Evolutionary conservation across 2,113 vertebrate genomes (phyloP).

Genomic region (Alectura lathami): DNA sequence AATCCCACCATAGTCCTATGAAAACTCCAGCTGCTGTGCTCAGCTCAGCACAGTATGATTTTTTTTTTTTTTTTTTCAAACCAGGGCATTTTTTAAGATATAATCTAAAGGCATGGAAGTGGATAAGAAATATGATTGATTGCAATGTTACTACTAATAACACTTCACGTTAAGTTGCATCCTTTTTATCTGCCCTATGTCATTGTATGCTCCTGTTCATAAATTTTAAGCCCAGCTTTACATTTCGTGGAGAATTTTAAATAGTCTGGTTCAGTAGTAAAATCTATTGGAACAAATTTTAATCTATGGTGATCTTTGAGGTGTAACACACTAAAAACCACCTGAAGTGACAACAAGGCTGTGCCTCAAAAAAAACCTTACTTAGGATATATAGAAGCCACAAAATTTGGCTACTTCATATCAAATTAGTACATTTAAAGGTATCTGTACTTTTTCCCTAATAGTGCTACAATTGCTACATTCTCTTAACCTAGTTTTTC

Average conservation of each 20-base stretch:
- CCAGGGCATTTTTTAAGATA: background rate
- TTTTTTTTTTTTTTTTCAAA: too few species aligned
- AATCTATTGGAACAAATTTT: conserved; percentile 3
- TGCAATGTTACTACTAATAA: conserved; percentile 10
- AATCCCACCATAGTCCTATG: background rate
- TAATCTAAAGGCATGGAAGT: background rate
- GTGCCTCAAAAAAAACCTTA: background rate
- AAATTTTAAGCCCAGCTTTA: conserved; percentile 28
- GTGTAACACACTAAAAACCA: background rate
- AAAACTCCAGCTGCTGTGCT: background rate
- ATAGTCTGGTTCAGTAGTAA: conserved; percentile 9
- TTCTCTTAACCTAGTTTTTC: background rate
- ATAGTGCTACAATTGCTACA: background rate
- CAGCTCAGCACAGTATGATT: background rate
- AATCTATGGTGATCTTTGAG: conserved; percentile 26
- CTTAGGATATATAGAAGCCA: background rate
- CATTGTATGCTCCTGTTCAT: background rate
- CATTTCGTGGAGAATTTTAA: conserved; percentile 40
- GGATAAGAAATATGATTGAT: conserved; percentile 40
- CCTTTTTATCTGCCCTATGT: background rate
- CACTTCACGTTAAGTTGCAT: background rate
- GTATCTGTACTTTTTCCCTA: background rate
- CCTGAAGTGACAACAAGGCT: background rate
- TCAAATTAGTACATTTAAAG: background rate
- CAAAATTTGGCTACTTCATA: background rate